These are phyloP conservation scores for Numenius arquata DNA, from an alignment of 2,113 vertebrate genomes.

Conservation along the genomic window DNA sequence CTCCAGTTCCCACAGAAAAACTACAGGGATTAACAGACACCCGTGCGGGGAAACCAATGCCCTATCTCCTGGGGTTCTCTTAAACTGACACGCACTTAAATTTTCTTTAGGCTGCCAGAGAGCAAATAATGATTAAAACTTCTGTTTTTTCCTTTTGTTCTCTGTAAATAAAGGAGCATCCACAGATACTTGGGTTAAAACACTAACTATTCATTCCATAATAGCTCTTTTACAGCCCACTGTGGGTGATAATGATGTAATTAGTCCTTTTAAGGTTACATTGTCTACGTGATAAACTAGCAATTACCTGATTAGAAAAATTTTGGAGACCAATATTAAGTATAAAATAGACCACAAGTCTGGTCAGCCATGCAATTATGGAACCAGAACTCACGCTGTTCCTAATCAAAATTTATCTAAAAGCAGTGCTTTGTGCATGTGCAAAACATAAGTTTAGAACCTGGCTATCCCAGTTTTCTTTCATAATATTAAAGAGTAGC, in stretches of 20 bases:
- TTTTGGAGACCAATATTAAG: conserved; percentile 52
- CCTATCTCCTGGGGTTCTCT: not conserved
- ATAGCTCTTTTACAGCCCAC: conserved; percentile 49
- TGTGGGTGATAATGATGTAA: conserved; percentile 58
- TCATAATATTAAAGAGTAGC: not conserved
- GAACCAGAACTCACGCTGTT: conserved; percentile 36
- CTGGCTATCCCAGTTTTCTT: not conserved
- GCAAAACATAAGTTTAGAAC: not conserved
- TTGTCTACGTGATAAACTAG: conserved; percentile 64
- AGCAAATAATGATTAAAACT: not conserved
- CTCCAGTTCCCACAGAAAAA: not conserved
- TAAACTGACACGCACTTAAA: not conserved
- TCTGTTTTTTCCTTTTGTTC: not conserved
- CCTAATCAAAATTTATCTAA: conserved; percentile 31
- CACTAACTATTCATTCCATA: conserved; percentile 43
- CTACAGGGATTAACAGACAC: not conserved
- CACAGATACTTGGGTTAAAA: not conserved
- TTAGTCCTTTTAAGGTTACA: conserved; percentile 58
- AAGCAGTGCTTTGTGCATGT: not conserved
- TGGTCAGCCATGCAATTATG: conserved; percentile 45
- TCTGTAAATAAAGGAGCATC: conserved; percentile 32
- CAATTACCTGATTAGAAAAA: conserved; percentile 69
- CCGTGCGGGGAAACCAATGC: not conserved
- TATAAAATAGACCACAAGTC: conserved; percentile 52
- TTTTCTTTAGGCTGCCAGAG: not conserved